Evolutionary conservation across 2,797 vertebrate species (phyloP).

Genomic region (Orientallactaga sibirica): DNA sequence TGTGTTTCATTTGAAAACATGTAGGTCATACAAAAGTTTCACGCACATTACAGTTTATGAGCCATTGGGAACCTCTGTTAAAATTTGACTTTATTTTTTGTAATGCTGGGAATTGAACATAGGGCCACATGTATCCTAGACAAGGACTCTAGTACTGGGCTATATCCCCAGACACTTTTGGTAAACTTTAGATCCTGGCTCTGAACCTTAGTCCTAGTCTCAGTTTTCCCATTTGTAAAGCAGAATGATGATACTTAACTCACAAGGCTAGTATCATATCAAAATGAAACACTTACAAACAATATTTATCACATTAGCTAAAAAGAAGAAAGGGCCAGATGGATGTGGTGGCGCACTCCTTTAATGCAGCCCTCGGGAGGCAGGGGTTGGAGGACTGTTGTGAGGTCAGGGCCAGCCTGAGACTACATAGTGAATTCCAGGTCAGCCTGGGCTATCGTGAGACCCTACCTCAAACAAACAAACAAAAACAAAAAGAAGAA

Average conservation of each 20-base stretch:
- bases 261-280: neutral
- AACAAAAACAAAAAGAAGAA: too few relatives aligned
- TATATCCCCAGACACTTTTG: neutral
- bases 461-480: too few relatives aligned
- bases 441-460: too few relatives aligned
- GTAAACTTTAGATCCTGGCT: constrained; percentile 6
- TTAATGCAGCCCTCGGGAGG: too few relatives aligned
- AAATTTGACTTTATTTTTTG: neutral
- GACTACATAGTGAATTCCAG: too few relatives aligned
- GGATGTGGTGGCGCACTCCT: too few relatives aligned
- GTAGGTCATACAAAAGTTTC: neutral
- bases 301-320: neutral
- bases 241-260: constrained; percentile 3
- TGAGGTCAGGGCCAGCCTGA: too few relatives aligned
- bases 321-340: too few relatives aligned
- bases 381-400: too few relatives aligned
- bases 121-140: neutral
- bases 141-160: neutral
- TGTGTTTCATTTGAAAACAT: neutral
- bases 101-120: neutral
- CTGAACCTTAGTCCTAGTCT: neutral
- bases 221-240: neutral
- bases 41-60: neutral
- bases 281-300: constrained; percentile 13
- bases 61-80: neutral